Base-by-base conservation (phyloP, 2,888 invertebrate species). In the Drosophila villosipedis region DNA sequence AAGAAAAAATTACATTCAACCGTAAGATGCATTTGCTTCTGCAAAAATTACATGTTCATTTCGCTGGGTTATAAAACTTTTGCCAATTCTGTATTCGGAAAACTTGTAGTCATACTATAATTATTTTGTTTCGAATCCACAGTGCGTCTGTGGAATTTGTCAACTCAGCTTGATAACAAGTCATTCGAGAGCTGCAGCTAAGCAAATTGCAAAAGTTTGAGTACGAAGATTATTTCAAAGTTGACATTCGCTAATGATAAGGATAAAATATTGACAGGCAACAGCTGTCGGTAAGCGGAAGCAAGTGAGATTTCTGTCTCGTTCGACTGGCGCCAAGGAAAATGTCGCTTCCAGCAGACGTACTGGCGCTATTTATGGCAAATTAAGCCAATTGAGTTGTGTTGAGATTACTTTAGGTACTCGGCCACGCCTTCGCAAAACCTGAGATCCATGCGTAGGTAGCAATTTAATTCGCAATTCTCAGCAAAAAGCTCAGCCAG, bases 361-460 rank as follows among this genome's bases (percentile, higher is more conserved):
- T 68, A 75, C 69, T 80, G 89, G 68, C 82, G 86, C 90, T 85
- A 82, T 87, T 87, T 87, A 90, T 89, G 90, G 78, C 80, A 89
- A 90, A 88, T 88, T 90, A 89, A 88, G 89, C 87, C 87, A 88
- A 89, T 88, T 86, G 87, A 85, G 84, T 76, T 88, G 89, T 89
- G 80, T 76, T 73, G 84, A 83, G 83, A 84, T 89, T 87, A 67
- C 54, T 68, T 63, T 54, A 57, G 70, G 57, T 66, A 65, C 49
- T 68, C 31, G 54, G 59, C 58, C 70, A 76, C 63, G 72, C 25
- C 53, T 41, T 28, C 35, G n/a, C 30, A 25, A 35, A 64, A 64
- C 63, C 62, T 49, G 30, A 80, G 59, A 37, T 63, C 30, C 41
- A 22, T 41, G 57, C 52, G 62, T 62, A 59, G 78, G 58, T 62